phyloP scores from a whole-genome alignment of 2,113 vertebrate species.

The Periophthalmodon schlosseri region DNA sequence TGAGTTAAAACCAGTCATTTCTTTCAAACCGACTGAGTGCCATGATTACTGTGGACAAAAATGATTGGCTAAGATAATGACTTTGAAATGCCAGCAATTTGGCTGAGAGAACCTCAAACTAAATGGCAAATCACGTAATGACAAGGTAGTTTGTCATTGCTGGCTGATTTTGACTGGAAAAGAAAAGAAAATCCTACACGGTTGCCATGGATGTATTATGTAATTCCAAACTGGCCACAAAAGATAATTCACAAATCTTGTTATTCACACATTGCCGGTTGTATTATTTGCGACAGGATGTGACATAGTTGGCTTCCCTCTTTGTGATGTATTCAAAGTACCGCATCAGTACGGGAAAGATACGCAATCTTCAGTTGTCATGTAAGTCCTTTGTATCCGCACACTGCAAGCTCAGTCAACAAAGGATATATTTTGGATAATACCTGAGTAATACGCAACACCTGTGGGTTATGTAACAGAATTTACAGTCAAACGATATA shows the following conservation, averaged over 20 bases:
- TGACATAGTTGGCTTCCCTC: neutral
- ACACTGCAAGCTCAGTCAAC: too few species aligned
- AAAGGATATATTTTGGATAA: too few species aligned
- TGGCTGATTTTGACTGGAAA: neutral
- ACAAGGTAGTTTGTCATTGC: neutral
- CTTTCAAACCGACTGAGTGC: neutral
- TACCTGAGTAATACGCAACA: neutral
- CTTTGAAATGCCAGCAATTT: slow-evolving; percentile 1
- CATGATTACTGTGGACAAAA: neutral
- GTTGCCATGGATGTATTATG: neutral
- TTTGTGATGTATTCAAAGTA: neutral
- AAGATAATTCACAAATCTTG: neutral
- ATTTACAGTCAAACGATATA: neutral
- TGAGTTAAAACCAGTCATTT: neutral
- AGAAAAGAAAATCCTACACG: neutral
- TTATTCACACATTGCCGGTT: neutral
- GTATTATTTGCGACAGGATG: neutral
- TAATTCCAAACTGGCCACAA: neutral
- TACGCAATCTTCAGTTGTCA: too few species aligned
- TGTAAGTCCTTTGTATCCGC: too few species aligned
- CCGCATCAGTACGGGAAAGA: neutral
- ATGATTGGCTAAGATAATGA: neutral
- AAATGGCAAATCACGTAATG: neutral
- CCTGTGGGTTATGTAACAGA: neutral
- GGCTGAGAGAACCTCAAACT: neutral